phyloP scores from a whole-genome alignment of 2,888 invertebrate genomes.

The Drosophila lutescens region DNA sequence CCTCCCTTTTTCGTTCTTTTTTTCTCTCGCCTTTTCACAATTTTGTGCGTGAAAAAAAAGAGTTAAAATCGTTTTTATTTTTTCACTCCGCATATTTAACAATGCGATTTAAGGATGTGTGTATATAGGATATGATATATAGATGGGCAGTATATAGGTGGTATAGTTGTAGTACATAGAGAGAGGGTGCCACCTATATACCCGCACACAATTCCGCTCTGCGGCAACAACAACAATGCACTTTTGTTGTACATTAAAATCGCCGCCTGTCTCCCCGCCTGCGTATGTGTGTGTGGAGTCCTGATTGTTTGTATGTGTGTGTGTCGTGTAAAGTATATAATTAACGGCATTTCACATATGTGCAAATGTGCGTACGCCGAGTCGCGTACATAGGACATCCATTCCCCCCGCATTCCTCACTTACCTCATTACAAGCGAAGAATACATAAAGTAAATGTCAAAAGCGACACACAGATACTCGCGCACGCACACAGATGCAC shows the following conservation, averaged over 20 bases:
- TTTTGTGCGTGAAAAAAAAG: slow-evolving; percentile 71
- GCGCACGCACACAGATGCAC: slow-evolving; percentile 34
- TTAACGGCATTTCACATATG: slow-evolving; percentile 70
- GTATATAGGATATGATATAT: slow-evolving; percentile 37
- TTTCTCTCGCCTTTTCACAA: slow-evolving; percentile 40
- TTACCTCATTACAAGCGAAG: slow-evolving; percentile 64
- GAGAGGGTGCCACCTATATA: slow-evolving; percentile 54
- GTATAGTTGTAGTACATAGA: slow-evolving; percentile 57
- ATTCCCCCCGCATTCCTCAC: slow-evolving; percentile 20
- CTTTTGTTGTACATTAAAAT: slow-evolving; percentile 78
- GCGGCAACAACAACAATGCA: slow-evolving; percentile 55
- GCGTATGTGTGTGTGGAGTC: slow-evolving; percentile 39
- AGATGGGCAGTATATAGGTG: slow-evolving; percentile 23
- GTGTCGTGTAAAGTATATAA: slow-evolving; percentile 72
- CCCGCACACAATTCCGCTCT: slow-evolving; percentile 60
- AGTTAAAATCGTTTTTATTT: slow-evolving; percentile 49
- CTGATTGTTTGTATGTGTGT: slow-evolving; percentile 1
- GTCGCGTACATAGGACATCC: slow-evolving; percentile 61
- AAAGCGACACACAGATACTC: slow-evolving; percentile 68
- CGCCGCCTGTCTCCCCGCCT: slow-evolving; percentile 56
- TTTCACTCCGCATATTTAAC: slow-evolving; percentile 31
- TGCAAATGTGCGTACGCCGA: slow-evolving; percentile 32
- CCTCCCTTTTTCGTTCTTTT: background rate
- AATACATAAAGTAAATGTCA: slow-evolving; percentile 79
- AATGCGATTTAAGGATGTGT: slow-evolving; percentile 55